Evolutionary conservation across 1,140 invertebrate species (phyloP), one percentile per base, ranked within the genome.

Genomic region (Babylonia areolata): DNA sequence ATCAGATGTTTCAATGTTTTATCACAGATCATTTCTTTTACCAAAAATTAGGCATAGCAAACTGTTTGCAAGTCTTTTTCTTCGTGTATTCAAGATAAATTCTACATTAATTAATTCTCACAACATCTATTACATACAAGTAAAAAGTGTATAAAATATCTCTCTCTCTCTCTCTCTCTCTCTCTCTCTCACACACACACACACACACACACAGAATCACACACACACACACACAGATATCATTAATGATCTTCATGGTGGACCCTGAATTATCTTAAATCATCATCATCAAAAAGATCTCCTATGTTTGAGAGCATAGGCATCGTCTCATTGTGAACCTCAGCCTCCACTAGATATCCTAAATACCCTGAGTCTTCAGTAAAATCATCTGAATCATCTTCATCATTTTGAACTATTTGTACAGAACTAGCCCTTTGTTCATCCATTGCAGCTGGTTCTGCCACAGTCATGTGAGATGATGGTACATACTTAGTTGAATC

Each of bases 211-310:
- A 73, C 31, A 73, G 31, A 69, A n/a, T 69, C 0, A 28, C 64
- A 9, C 23, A 0, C 28, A 33, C 17, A 35, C 71, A 73, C 31
- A 73, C 71, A n/a, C n/a, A n/a, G n/a, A 69, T n/a, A n/a, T 69
- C 0, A 28, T 23, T n/a, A n/a, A 9, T 31, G 0, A 2, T 12
- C 46, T 51, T 51, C 46, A 51, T 73, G 31, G 35, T 28, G 35
- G 6, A 73, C 35, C 71, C 6, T 35, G 3, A 9, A 84, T 73
- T 28, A 84, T 51, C 40, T n/a, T 33, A 46, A 69, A 46, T 84
- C 82, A 84, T 73, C 69, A 46, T 84, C 82, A 84, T 84, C 69
- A 84, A 84, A 84, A 31, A 84, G 33, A 20, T 84, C 82, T 37
- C 82, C 82, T 33, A 84, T 84, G 17, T 37, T 46, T 1, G 39